phyloP scores from a whole-genome alignment of 1,140 invertebrate species.

The Calosoma granatense region DNA sequence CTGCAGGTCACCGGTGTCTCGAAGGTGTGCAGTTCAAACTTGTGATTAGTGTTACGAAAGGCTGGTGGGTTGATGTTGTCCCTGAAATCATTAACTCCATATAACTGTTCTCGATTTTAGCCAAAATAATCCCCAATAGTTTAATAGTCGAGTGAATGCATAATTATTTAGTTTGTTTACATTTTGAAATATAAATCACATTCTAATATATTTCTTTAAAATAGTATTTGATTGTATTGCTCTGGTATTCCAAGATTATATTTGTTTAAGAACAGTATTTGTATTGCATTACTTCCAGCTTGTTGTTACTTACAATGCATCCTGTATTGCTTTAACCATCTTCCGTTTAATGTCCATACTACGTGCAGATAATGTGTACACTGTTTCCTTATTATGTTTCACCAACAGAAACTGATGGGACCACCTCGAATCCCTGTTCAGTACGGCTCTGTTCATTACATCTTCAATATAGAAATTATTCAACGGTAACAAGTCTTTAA shows the following conservation, averaged over 20 bases:
- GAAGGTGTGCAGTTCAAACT: conserved; percentile 82
- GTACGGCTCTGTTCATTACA: conserved; percentile 45
- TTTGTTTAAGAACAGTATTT: background rate
- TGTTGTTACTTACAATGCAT: conserved; percentile 77
- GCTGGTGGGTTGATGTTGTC: conserved; percentile 80
- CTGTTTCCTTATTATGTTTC: conserved; percentile 67
- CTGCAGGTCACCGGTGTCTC: conserved; percentile 68
- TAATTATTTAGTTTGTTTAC: too few relatives aligned
- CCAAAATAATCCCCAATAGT: too few relatives aligned
- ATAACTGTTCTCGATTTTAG: too few relatives aligned
- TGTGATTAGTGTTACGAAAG: conserved; percentile 69
- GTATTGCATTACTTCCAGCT: background rate
- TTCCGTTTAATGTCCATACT: conserved; percentile 78
- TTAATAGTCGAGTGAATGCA: too few relatives aligned
- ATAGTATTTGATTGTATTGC: too few relatives aligned
- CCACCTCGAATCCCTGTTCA: conserved; percentile 63
- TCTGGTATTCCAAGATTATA: too few relatives aligned
- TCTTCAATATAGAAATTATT: conserved; percentile 83
- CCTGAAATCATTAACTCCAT: conserved; percentile 42
- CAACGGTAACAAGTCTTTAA: conserved; percentile 74
- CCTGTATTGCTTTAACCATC: conserved; percentile 86
- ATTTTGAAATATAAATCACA: too few relatives aligned
- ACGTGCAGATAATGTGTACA: conserved; percentile 83
- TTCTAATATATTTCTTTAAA: too few relatives aligned
- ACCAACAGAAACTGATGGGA: conserved; percentile 75